Evolutionary conservation across 2,113 vertebrate genomes (phyloP), one percentile per base, ranked within the genome.

Genomic region (Vulpes lagopus): DNA sequence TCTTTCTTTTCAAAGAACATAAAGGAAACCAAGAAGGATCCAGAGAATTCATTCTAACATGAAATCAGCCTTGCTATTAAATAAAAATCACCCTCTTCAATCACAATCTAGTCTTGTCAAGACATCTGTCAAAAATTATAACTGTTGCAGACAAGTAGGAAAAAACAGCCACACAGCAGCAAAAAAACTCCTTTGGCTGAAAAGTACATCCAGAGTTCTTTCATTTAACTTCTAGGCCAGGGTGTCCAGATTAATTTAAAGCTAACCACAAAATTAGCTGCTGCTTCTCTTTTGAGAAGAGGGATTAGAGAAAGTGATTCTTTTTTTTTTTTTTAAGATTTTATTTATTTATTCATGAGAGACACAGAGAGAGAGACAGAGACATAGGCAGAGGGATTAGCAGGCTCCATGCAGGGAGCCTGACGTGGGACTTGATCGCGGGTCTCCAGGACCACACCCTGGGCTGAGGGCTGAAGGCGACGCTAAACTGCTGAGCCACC

Each of bases 101-200:
- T 74, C 43, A 95, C 93, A 95, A 93, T 83, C 86, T 60, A 92
- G 16, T 91, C 17, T 93, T 78, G 53, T 91, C 57, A 97, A 91
- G 87, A 82, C 60, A 89, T 62, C 85, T 93, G 74, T 96, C 95
- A 94, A 92, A 95, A 89, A 57, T 51, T 92, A 16, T 83, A 89
- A 83, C 81, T 87, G 73, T 35, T 73, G 20, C 57, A 92, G 59
- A 95, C 59, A 96, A 95, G 49, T 38, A 67, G 82, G 15, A 11
- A 79, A 97, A 95, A 85, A 78, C 57, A 25, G 79, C 51, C 57
- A 81, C 7, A 74, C 7, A 38, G 49, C 67, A 65, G 20, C 78
- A 95, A 57, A 83, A 83, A 69, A 85, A 43, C 64, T 57, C 49
- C 38, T 35, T 25, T 17, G 27, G 69, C 53, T 81, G 23, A 87